Base-by-base conservation (phyloP, 2,888 invertebrate species). In the Pheosia tremula region DNA sequence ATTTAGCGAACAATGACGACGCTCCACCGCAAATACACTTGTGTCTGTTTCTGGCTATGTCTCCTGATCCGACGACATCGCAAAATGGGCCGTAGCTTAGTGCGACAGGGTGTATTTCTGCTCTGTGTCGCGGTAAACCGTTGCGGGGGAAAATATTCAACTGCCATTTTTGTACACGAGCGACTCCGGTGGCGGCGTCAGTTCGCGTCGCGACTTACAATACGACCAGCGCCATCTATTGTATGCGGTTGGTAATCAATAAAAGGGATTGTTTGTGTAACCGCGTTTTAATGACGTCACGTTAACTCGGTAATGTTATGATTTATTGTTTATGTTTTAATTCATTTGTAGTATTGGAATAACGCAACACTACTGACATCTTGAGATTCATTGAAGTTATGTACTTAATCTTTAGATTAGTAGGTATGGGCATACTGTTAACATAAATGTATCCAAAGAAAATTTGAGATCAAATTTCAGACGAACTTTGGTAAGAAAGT, bases 1-100 rank as follows among this genome's bases (percentile, higher is more conserved):
- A 92, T 93, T 93, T 92, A 91, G 90, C 91, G 92, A 93, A 93
- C 93, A 93, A 93, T 93, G 92, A 91, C 91, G 89, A 91, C 86
- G 90, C 89, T 89, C 83, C 81, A 86, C 91, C 90, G 84, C 93
- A 91, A 91, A 89, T 90, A 89, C 87, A 87, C 85, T 85, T 86
- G 82, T 82, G 85, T 85, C 86, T 86, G 86, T 84, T 85, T 84
- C 83, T 86, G 86, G 81, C 83, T 86, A 85, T 88, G 83, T 91
- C 87, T 87, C 85, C 87, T 85, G 83, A 70, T 67, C 60, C 38
- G 41, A 59, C 39, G 62, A 60, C 75, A 65, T 49, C 63, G 63
- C 58, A 86, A 80, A 82, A 64, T 70, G 60, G 74, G 67, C 79
- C 78, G 76, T 88, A 81, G 61, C 2, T 0, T 43, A 57, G 37